A percentile compares a stretch with the other conserved stretches of the same genome.
These are phyloP conservation scores for Volucella zonaria DNA, from an alignment of 2,888 invertebrate genomes.

Conservation along the genomic window DNA sequence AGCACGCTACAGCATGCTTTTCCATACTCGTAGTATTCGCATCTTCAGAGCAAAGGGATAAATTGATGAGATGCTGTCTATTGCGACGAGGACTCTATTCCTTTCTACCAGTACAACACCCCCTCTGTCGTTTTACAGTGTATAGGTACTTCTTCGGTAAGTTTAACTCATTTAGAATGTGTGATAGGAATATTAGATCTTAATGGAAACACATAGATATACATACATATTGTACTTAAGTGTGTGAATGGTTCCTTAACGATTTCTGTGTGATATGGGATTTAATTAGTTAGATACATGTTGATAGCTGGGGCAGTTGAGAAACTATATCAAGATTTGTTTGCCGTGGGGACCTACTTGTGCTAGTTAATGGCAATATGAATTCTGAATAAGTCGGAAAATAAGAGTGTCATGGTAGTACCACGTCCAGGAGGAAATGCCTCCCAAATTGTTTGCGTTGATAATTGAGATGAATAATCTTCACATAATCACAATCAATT, in stretches of 20 bases:
- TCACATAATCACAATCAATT: too few relatives aligned
- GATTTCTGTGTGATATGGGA: constrained; percentile 52
- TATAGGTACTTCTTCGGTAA: constrained; percentile 26
- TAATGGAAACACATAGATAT: constrained; percentile 7
- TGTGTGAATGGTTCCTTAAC: constrained; percentile 65
- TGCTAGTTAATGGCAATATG: constrained; percentile 26
- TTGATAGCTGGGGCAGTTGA: constrained; percentile 24
- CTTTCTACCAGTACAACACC: background rate
- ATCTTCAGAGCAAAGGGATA: constrained; percentile 4
- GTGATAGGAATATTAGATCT: constrained; percentile 58
- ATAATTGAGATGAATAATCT: too few relatives aligned
- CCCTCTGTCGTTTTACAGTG: constrained; percentile 46
- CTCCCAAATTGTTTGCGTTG: too few relatives aligned
- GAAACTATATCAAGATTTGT: constrained; percentile 37
- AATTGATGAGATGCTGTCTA: constrained; percentile 69
- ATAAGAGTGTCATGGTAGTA: background rate
- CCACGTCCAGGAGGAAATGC: too few relatives aligned
- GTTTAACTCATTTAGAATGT: constrained; percentile 67
- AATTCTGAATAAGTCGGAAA: background rate
- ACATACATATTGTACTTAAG: constrained; percentile 14
- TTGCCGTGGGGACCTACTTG: constrained; percentile 12
- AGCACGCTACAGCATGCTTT: too few relatives aligned
- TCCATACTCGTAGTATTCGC: too few relatives aligned
- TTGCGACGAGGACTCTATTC: constrained; percentile 39
- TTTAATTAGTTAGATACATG: constrained; percentile 47